These are phyloP conservation scores for Danio albolineatus DNA, from an alignment of 2,797 vertebrate genomes.

Conservation along the genomic window DNA sequence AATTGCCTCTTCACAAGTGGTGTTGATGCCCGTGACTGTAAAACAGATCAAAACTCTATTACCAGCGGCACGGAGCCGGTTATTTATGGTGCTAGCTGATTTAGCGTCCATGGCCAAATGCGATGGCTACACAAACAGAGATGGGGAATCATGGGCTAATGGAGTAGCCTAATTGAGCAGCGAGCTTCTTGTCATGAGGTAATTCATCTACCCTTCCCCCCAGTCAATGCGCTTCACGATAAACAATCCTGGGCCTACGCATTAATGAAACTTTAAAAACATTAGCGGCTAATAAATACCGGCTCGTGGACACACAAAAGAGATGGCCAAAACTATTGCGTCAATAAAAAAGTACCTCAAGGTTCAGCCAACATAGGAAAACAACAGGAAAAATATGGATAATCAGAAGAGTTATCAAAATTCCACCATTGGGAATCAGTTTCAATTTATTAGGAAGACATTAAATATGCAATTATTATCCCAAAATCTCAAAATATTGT, in stretches of 20 bases:
- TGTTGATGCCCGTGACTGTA: constrained; percentile 84
- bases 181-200: constrained; percentile 88
- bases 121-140: constrained; percentile 90
- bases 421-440: neutral
- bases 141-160: constrained; percentile 96
- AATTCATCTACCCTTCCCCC: constrained; percentile 82
- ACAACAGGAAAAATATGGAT: constrained; percentile 10
- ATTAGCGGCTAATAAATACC: constrained; percentile 91
- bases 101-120: constrained; percentile 89
- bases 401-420: neutral
- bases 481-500: neutral
- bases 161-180: constrained; percentile 92
- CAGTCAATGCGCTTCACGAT: constrained; percentile 63
- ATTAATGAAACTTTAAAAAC: constrained; percentile 97
- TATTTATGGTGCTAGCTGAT: constrained; percentile 95
- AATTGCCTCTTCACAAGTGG: constrained; percentile 78
- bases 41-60: constrained; percentile 95
- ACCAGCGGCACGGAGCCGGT: constrained; percentile 89
- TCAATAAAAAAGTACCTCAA: constrained; percentile 38
- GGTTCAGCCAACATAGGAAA: constrained; percentile 20
- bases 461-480: neutral
- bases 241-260: constrained; percentile 92
- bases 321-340: constrained; percentile 70
- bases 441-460: constrained; percentile 8
- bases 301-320: constrained; percentile 66